Evolutionary conservation across 37 sponge, comb jelly and placozoan species (phyloP), one percentile per base, ranked within the genome.

Genomic region (Halisarca cf. caerulea): DNA sequence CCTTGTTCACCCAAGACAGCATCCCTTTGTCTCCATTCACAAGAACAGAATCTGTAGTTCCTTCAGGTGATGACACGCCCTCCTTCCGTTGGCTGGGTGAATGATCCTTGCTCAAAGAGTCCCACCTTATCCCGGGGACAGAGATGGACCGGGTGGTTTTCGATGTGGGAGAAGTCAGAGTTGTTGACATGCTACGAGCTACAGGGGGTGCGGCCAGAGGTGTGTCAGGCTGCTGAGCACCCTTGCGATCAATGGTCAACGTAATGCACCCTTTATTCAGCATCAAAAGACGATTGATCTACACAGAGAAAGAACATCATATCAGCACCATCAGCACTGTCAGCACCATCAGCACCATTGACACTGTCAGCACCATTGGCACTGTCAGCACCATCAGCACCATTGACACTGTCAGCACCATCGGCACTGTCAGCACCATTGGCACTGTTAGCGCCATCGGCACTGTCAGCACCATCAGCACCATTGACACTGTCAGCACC

Each of bases 171-270:
- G 40, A 8, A 20, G 77, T 42, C 44, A 42, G 20, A 15, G 2
- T 15, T 33, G 38, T 17, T 37, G 77, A 40, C 11, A 24, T n/a
- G 18, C 11, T 40, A 20, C 42, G 24, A 2, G 77, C 2, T 3
- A 20, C 20, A 37, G 43, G 7, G 44, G 77, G 40, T 5, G 77
- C 41, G 45, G 45, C 32, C 25, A 2, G 77, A 20, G 77, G 20
- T 3, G 44, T 3, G 44, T 15, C 25, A 17, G 21, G 2, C 77
- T 40, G 21, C 7, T 44, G 42, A 24, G 77, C n/a, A 24, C 82
- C 60, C 40, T 81, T 81, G 62, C 82, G 82, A 41, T 81, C 82
- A 60, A 81, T 81, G 2, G 82, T 81, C 43, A 81, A 41, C 23
- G 37, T 59, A 62, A 81, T 61, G 23, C 60, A n/a, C 11, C 60